phyloP scores from a whole-genome alignment of 2,797 vertebrate species.

The Ispidina picta region DNA sequence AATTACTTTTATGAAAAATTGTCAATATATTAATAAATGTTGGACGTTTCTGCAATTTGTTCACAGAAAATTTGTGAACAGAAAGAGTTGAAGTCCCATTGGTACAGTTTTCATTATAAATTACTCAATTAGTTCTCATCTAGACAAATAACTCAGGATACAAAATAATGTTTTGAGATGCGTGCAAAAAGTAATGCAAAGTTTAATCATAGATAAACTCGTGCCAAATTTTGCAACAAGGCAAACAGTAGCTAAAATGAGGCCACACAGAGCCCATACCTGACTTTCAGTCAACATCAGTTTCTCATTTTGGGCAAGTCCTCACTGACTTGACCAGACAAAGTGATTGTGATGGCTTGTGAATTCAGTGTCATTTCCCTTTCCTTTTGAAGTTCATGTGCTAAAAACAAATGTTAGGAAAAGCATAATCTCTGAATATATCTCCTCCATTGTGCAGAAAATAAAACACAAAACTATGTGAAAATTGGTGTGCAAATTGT shows the following conservation, averaged over 20 bases:
- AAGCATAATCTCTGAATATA: rapidly evolving
- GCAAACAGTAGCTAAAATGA: neutral
- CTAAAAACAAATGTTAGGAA: neutral
- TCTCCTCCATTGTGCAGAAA: neutral
- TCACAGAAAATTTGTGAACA: neutral
- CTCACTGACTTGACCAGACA: rapidly evolving
- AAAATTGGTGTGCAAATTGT: neutral
- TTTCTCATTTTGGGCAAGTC: neutral
- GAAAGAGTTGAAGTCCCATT: neutral
- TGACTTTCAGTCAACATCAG: neutral
- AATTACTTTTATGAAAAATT: neutral
- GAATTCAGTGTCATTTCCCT: neutral
- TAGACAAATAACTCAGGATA: neutral
- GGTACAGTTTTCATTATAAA: neutral
- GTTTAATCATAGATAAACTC: neutral
- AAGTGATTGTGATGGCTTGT: neutral
- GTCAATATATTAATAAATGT: neutral
- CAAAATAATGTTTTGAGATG: neutral
- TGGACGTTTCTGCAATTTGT: neutral
- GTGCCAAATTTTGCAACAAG: neutral
- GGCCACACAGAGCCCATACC: neutral
- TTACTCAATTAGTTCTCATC: neutral
- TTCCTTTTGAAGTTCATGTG: neutral
- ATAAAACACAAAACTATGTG: neutral
- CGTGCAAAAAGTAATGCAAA: neutral